These are phyloP conservation scores for Campylorhamphus procurvoides DNA, from an alignment of 2,113 vertebrate genomes.

Conservation along the genomic window DNA sequence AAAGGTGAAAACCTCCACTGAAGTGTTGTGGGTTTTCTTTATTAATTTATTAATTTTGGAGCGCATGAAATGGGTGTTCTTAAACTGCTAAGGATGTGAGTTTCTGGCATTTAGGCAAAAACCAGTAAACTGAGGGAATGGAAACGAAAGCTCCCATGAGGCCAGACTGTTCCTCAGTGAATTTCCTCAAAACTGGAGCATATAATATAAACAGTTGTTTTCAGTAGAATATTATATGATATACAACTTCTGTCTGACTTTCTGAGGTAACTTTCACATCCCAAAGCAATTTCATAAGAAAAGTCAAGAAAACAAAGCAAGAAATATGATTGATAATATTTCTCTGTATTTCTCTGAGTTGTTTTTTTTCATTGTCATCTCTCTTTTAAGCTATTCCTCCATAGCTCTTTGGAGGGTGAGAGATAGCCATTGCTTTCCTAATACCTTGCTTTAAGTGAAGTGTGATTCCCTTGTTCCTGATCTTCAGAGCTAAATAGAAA, in stretches of 20 bases:
- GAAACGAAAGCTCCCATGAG: background rate
- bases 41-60: background rate
- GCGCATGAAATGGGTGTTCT: background rate
- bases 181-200: background rate
- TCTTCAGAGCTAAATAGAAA: conserved; percentile 38
- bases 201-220: background rate
- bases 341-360: background rate
- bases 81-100: background rate
- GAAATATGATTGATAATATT: background rate
- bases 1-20: background rate
- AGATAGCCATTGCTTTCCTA: background rate
- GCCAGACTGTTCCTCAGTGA: background rate
- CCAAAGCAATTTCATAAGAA: background rate
- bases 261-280: background rate
- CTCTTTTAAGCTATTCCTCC: background rate
- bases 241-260: background rate
- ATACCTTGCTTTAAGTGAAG: conserved; percentile 1
- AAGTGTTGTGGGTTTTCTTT: background rate
- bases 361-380: background rate
- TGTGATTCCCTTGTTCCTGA: conserved; percentile 12
- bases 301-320: background rate
- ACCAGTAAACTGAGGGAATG: background rate
- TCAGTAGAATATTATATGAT: background rate
- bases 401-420: background rate
- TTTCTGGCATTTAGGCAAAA: background rate